A percentile compares a stretch with the other conserved stretches of the same genome.
Evolutionary conservation across 1,140 invertebrate species (phyloP).

Genomic region (Trachelipus rathkii): DNA sequence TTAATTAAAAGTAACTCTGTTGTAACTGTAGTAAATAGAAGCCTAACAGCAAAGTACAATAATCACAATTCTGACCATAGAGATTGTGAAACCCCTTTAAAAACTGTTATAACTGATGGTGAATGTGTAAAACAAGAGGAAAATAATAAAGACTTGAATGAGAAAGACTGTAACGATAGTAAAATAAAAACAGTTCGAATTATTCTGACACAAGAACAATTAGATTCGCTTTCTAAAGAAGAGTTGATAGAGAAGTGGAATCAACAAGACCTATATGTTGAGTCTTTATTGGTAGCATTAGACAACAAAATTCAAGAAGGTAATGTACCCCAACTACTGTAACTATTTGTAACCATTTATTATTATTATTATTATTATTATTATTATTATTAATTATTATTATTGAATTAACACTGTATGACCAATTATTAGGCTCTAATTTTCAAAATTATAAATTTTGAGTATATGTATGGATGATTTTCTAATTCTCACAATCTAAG

Average conservation of each 20-base stretch:
- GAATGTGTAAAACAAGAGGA: background rate
- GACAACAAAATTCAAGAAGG: background rate
- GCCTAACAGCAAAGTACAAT: background rate
- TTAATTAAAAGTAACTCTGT: background rate
- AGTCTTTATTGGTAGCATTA: background rate
- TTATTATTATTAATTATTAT: too few relatives aligned
- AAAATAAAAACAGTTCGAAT: background rate
- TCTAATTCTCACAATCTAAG: too few relatives aligned
- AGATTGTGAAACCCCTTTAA: background rate
- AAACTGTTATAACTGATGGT: background rate
- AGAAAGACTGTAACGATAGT: background rate
- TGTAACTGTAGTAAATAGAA: background rate
- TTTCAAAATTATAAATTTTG: too few relatives aligned
- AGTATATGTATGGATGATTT: too few relatives aligned
- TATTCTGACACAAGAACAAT: background rate
- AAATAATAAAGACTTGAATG: background rate
- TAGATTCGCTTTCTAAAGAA: background rate
- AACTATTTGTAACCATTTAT: too few relatives aligned
- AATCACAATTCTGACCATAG: background rate
- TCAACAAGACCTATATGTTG: background rate
- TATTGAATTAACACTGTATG: too few relatives aligned
- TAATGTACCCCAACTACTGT: background rate
- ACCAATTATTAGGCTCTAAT: too few relatives aligned
- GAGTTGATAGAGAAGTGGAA: constrained; percentile 6
- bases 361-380: too few relatives aligned